Conservation (phyloP, 2,888 invertebrate genomes). For the Crossocerus cetratus region DNA sequence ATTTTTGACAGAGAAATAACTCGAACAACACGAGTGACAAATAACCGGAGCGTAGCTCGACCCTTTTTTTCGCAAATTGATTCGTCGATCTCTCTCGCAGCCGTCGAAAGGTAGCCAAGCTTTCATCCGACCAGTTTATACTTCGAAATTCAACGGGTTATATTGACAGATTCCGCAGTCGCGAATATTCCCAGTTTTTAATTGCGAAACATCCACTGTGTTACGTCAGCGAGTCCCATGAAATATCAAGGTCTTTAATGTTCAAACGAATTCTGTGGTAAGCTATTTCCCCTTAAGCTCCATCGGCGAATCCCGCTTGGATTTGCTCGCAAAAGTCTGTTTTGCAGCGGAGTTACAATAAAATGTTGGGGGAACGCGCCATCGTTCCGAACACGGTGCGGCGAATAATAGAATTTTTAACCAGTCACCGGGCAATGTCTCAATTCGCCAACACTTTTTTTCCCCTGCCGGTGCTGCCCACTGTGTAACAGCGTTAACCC, state of each 20-base stretch:
- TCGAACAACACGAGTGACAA: conserved; percentile 6
- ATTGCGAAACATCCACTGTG: no score
- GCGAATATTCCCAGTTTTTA: no score
- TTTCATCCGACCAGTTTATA: neutral
- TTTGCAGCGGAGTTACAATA: neutral
- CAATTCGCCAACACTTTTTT: conserved; percentile 1
- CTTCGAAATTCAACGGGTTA: no score
- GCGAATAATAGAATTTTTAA: conserved; percentile 7
- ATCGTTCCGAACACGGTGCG: neutral
- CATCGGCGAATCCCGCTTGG: no score
- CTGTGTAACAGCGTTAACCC: neutral
- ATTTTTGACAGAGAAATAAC: conserved; percentile 32
- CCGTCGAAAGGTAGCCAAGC: neutral
- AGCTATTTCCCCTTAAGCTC: no score
- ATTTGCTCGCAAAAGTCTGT: neutral
- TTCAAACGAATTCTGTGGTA: no score
- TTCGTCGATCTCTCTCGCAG: neutral
- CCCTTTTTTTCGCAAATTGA: neutral
- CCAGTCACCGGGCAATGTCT: neutral
- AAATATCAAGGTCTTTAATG: no score
- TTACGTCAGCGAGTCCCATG: no score
- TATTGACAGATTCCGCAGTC: no score
- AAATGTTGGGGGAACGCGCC: no score
- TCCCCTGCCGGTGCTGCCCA: neutral
- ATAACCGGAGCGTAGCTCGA: neutral